Evolutionary conservation across 1,140 invertebrate species (phyloP), one percentile per base, ranked within the genome.

Genomic region (Drusus annulatus): DNA sequence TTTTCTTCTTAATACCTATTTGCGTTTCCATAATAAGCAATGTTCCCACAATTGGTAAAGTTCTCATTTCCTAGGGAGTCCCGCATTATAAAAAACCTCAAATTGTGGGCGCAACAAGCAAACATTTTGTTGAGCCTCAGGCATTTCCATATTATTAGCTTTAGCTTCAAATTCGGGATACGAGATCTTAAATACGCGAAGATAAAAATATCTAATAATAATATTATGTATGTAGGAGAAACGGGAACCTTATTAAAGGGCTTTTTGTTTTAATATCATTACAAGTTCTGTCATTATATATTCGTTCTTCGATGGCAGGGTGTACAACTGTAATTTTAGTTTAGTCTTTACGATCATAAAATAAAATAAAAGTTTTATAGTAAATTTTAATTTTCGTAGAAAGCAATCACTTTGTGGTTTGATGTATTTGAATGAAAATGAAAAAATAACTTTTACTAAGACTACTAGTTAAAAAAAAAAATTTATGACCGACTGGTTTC

Each of bases 211-310:
- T 51, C 50, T 45, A 45, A 45, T 45, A 45, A 45, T 45, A 71
- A 52, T 52, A 23, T 50, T 16, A 19, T 23, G 52, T 71, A 52
- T 52, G 68, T 21, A 52, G 68, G 62, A 21, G 23, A 71, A 25
- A 54, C 45, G 68, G 36, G 25, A 25, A 51, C 45, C 45, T 71
- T 71, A 71, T 71, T 71, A 71, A 71, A 50, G 50, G 45, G 8
- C 45, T 71, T 50, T 52, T 13, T 71, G 68, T 71, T 71, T 71
- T 71, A 71, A 71, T 71, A 71, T 71, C 68, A 71, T 71, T 71
- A 71, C 28, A 71, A 71, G 68, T 65, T 65, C 62, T 65, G 28
- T 65, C 62, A 31, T 65, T 45, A 45, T 45, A 10, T 15, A 60
- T 60, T 17, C 17, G n/a, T 50, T 17, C 63, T 68, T 68, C 63